phyloP scores from a whole-genome alignment of 2,113 vertebrate genomes.

The Empidonax alnorum region DNA sequence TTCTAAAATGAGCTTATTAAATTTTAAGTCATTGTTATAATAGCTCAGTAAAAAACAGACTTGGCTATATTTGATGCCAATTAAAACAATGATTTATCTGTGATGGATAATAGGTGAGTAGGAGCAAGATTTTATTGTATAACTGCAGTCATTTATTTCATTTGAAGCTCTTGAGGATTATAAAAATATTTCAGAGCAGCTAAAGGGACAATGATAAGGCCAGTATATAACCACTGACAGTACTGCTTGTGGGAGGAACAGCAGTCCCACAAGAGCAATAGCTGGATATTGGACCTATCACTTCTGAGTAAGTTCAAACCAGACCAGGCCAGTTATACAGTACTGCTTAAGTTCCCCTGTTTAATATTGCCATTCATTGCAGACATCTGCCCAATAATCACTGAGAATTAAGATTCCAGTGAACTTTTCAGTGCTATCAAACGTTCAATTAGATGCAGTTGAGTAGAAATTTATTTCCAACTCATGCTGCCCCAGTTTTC shows the following conservation, averaged over 20 bases:
- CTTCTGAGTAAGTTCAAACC: background rate
- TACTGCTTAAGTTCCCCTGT: background rate
- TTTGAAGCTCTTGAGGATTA: constrained; percentile 28
- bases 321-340: background rate
- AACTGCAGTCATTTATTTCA: constrained; percentile 28
- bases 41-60: constrained; percentile 26
- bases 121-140: constrained; percentile 25
- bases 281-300: background rate
- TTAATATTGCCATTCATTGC: background rate
- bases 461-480: background rate
- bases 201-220: background rate
- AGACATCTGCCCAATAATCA: background rate
- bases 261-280: background rate
- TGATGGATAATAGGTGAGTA: constrained; percentile 8
- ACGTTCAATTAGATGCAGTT: background rate
- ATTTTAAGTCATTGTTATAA: constrained; percentile 49
- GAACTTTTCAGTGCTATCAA: background rate
- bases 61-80: background rate
- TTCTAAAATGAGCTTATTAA: constrained; percentile 45
- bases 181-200: background rate
- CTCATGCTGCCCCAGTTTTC: background rate
- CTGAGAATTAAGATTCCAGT: background rate
- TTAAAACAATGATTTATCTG: constrained; percentile 57
- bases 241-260: background rate
- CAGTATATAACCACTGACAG: background rate